Evolutionary conservation across 2,113 vertebrate genomes (phyloP).

Genomic region (Poicephalus meyeri): DNA sequence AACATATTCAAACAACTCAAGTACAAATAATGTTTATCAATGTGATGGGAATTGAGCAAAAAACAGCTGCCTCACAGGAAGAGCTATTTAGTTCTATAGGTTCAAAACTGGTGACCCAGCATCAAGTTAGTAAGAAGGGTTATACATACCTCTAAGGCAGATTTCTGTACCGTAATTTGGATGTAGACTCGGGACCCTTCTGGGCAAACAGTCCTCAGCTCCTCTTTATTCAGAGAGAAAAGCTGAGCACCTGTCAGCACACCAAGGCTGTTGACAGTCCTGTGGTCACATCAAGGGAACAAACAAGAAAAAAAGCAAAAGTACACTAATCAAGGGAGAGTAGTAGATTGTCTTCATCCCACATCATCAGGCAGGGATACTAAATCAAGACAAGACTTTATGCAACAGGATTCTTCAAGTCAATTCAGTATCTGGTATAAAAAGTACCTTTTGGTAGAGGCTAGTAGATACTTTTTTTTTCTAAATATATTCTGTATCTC

Average conservation of each 20-base stretch:
- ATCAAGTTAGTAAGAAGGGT: neutral
- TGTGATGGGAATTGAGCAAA: fast-evolving
- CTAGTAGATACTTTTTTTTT: neutral
- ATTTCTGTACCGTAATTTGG: constrained; percentile 94
- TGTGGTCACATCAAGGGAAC: constrained; percentile 33
- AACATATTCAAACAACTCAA: neutral
- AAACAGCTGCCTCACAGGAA: neutral
- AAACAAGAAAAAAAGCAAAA: neutral
- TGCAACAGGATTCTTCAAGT: neutral
- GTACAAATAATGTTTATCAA: neutral
- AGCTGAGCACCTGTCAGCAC: constrained; percentile 95
- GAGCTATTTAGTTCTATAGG: neutral
- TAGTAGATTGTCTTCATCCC: neutral
- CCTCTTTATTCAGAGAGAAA: constrained; percentile 97
- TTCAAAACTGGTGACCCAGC: fast-evolving
- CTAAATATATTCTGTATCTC: neutral
- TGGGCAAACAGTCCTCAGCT: constrained; percentile 91
- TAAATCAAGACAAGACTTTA: neutral
- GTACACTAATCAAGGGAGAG: neutral
- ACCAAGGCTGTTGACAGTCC: constrained; percentile 91
- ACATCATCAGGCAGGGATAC: neutral
- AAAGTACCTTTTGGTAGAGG: neutral
- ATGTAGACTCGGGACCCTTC: constrained; percentile 92
- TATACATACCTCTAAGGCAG: constrained; percentile 87
- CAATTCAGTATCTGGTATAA: neutral